These are phyloP conservation scores for Axea sp. DNA, from an alignment of 2,888 invertebrate species.

Conservation along the genomic window DNA sequence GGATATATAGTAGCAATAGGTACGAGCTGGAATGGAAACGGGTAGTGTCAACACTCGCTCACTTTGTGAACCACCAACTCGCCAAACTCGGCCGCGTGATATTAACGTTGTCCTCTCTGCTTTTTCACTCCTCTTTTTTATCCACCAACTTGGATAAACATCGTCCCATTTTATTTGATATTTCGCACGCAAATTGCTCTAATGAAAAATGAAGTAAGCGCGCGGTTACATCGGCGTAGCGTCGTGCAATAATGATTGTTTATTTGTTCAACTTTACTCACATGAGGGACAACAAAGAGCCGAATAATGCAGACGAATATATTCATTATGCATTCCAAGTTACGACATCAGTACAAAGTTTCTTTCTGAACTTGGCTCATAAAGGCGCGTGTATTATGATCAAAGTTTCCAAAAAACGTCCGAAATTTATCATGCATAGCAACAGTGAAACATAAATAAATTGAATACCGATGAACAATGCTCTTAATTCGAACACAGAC, in stretches of 20 bases:
- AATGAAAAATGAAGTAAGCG: conserved; percentile 71
- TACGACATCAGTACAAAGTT: conserved; percentile 50
- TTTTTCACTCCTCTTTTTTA: conserved; percentile 50
- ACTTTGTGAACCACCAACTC: conserved; percentile 77
- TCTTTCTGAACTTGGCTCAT: conserved; percentile 55
- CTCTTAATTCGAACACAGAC: no score
- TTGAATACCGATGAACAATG: no score
- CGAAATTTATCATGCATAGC: no score
- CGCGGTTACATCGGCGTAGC: conserved; percentile 39
- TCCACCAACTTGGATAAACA: conserved; percentile 73
- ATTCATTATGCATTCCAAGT: conserved; percentile 54
- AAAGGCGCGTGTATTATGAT: conserved; percentile 39
- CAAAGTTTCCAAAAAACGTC: conserved; percentile 53
- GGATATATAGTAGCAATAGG: conserved; percentile 55
- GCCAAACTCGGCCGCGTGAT: conserved; percentile 74
- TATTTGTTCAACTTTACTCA: conserved; percentile 35
- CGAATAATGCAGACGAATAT: conserved; percentile 51
- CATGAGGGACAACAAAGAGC: conserved; percentile 28
- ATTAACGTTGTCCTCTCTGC: conserved; percentile 74
- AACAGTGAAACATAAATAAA: no score
- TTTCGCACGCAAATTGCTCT: conserved; percentile 73
- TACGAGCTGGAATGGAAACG: conserved; percentile 70
- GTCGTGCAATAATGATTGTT: conserved; percentile 40
- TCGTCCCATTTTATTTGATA: conserved; percentile 74
- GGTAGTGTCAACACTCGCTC: conserved; percentile 78